Evolutionary conservation across 2,888 invertebrate genomes (phyloP).

Genomic region (Asteroscopus sphinx): DNA sequence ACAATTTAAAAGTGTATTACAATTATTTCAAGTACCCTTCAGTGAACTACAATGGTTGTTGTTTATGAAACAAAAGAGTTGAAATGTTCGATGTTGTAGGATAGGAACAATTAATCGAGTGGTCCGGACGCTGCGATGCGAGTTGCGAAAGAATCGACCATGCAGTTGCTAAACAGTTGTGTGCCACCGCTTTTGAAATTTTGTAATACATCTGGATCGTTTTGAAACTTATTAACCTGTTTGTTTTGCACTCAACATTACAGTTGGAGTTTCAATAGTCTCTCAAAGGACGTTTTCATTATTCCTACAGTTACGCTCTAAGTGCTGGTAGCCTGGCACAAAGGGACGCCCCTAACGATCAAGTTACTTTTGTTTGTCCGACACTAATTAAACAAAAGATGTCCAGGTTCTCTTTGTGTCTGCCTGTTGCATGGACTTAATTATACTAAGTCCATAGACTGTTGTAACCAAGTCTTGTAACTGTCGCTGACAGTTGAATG

Average conservation of each 20-base stretch:
- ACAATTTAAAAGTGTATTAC: slow-evolving; percentile 52
- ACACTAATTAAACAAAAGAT: slow-evolving; percentile 86
- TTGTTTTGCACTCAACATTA: slow-evolving; percentile 80
- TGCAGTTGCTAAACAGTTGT: slow-evolving; percentile 85
- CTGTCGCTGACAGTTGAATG: slow-evolving; percentile 76
- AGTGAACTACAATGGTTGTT: slow-evolving; percentile 66
- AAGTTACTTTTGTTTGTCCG: slow-evolving; percentile 85
- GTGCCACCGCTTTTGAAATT: slow-evolving; percentile 84
- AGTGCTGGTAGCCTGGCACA: slow-evolving; percentile 76
- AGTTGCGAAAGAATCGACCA: slow-evolving; percentile 84
- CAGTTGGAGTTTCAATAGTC: slow-evolving; percentile 77
- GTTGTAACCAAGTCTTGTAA: no score
- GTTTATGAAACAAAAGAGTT: slow-evolving; percentile 80
- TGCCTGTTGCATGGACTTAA: no score
- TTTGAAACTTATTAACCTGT: slow-evolving; percentile 89
- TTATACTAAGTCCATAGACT: no score
- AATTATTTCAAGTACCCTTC: slow-evolving; percentile 54
- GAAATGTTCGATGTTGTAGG: slow-evolving; percentile 76
- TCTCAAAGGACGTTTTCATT: slow-evolving; percentile 82
- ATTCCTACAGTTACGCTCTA: slow-evolving; percentile 73
- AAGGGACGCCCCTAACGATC: slow-evolving; percentile 82
- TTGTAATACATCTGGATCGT: slow-evolving; percentile 89
- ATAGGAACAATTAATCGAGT: slow-evolving; percentile 87
- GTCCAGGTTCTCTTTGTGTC: slow-evolving; percentile 72
- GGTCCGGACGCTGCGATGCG: slow-evolving; percentile 87